These are phyloP conservation scores for Cricetomys ansorgei DNA, from an alignment of 2,113 vertebrate genomes.

Conservation along the genomic window DNA sequence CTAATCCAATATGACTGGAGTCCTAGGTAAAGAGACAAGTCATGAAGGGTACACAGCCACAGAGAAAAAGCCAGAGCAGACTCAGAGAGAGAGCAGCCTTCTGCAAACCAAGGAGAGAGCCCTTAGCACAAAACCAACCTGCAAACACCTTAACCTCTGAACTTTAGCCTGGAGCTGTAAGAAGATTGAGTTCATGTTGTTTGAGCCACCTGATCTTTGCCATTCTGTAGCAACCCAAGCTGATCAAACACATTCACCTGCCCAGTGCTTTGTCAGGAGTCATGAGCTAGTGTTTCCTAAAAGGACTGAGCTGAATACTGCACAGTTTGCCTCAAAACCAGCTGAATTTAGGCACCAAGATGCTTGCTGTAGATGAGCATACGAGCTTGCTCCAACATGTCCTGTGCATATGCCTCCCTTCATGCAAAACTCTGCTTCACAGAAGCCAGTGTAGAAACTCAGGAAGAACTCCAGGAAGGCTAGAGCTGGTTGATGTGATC, in stretches of 20 bases:
- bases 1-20: neutral
- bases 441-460: neutral
- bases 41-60: accelerated
- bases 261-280: neutral
- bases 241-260: neutral
- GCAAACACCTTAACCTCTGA: neutral
- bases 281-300: neutral
- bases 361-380: neutral
- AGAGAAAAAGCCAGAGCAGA: neutral
- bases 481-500: neutral
- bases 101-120: neutral
- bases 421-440: neutral
- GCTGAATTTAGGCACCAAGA: neutral
- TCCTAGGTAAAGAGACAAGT: neutral
- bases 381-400: neutral
- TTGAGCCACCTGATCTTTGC: neutral
- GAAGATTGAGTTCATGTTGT: neutral
- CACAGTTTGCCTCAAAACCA: neutral
- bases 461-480: neutral
- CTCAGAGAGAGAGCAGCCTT: neutral
- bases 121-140: neutral
- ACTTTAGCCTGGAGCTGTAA: neutral
- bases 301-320: neutral
- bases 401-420: neutral
- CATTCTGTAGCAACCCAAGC: neutral